Base-by-base conservation (phyloP, 2,797 vertebrate species). In the Odontamblyopus lacepedii region DNA sequence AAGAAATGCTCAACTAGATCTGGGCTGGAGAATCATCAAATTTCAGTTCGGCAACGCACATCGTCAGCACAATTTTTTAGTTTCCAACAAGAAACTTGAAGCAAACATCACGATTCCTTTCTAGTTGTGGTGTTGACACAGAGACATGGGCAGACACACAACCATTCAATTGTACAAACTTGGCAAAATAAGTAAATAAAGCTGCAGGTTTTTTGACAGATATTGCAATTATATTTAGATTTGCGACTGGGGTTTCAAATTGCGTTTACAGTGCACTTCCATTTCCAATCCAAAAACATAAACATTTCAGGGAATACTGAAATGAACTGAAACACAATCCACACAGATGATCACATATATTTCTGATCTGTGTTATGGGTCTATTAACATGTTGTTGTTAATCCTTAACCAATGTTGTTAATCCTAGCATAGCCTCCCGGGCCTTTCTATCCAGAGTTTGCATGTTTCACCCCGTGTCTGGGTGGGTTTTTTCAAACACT, bases 1-100 rank as follows among this genome's bases (percentile, higher is more conserved):
- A 85, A 80, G 69, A 85, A 88, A 89, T 77, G 84, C 81, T 91
- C 78, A 74, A 85, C 77, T 85, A 90, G 86, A 89, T 90, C 84
- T 87, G 66, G 82, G 85, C 89, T 84, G 50, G 53, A 81, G 75
- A 53, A 75, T 78, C 75, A 90, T 90, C 86, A 86, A 69, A 85
- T 74, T 57, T 29, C 41, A 63, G 76, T 67, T 77, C 50, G 62
- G 29, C 56, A 88, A 85, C 67, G 51, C 75, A 76, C 84, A 78
- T 63, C 84, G 87, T 92, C 83, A 88, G 88, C 86, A 88, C n/a
- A 85, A 89, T 85, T 73, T 70, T 67, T 78, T 75, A 69, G 65
- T 74, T 62, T 71, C 56, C 77, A 80, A 67, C 44, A 23, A 38
- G 67, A 23, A 26, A 13, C 55, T 26, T 57, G 19, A 56, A 9